Percentiles rank a stretch among this genome's conserved stretches.
These are phyloP conservation scores for Steinernema hermaphroditum DNA, from an alignment of 2,888 invertebrate species.

Conservation along the genomic window DNA sequence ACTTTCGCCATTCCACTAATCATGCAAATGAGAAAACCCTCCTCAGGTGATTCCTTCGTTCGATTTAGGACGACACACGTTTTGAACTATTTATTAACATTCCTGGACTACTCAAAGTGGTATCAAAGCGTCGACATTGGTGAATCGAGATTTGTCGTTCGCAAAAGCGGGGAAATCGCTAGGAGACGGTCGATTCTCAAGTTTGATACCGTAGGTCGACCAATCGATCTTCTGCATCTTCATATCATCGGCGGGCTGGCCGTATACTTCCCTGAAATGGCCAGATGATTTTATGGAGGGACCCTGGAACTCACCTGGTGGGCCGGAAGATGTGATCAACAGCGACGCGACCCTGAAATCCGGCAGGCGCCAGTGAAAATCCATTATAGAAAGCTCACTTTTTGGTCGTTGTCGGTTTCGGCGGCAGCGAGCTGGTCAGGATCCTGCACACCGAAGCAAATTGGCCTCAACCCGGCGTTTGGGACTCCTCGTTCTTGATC, in stretches of 20 bases:
- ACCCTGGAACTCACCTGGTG: slow-evolving; percentile 18
- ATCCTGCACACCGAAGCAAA: slow-evolving; percentile 15
- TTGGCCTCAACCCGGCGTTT: slow-evolving; percentile 24
- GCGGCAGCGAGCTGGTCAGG: slow-evolving; percentile 50
- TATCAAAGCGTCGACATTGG: neutral
- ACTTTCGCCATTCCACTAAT: neutral
- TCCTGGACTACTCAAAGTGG: too few species aligned
- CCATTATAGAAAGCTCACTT: too few species aligned
- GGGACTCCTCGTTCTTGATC: slow-evolving; percentile 29
- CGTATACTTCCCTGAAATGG: slow-evolving; percentile 33
- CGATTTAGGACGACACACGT: too few species aligned
- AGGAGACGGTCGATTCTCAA: slow-evolving; percentile 9
- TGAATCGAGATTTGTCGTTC: slow-evolving; percentile 11
- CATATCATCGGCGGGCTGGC: slow-evolving; percentile 33
- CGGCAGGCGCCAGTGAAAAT: too few species aligned
- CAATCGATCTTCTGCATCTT: slow-evolving; percentile 30
- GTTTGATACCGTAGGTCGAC: slow-evolving; percentile 3
- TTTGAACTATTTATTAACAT: too few species aligned
- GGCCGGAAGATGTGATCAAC: slow-evolving; percentile 35
- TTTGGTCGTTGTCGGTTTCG: slow-evolving; percentile 42
- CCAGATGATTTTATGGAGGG: neutral
- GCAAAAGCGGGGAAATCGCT: slow-evolving; percentile 32
- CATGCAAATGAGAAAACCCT: neutral
- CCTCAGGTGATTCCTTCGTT: too few species aligned
- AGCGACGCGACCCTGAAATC: slow-evolving; percentile 33